Conservation (phyloP, 2,797 vertebrate genomes). For the Todus mexicanus region DNA sequence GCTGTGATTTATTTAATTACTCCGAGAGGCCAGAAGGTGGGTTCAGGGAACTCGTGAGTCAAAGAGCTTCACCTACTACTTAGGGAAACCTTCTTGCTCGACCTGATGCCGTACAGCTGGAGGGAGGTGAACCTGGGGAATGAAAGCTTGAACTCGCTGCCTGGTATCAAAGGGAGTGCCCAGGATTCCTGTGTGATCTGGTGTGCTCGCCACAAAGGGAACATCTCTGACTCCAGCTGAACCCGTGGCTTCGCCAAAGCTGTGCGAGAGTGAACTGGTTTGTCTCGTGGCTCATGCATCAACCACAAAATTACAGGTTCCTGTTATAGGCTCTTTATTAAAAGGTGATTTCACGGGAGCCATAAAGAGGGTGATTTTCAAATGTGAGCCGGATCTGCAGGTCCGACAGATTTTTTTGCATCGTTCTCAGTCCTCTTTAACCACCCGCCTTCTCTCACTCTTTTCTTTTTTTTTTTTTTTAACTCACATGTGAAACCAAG, state of each 20-base stretch:
- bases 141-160: neutral
- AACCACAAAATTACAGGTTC: neutral
- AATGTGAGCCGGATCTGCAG: slow-evolving; percentile 13
- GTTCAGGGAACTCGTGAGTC: neutral
- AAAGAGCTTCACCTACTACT: neutral
- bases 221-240: neutral
- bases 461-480: neutral
- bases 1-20: neutral
- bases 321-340: neutral
- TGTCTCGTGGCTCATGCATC: neutral
- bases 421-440: neutral
- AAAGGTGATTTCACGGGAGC: neutral
- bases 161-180: neutral
- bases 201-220: neutral
- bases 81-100: neutral
- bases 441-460: neutral
- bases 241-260: neutral
- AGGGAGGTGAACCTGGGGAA: neutral
- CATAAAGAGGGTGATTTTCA: neutral
- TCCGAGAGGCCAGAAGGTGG: neutral
- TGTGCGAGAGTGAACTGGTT: neutral
- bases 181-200: neutral
- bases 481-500: neutral
- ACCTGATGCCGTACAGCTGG: neutral
- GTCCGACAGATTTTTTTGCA: neutral